Conservation (phyloP, 2,888 invertebrate genomes). For the Hemaris fuciformis region DNA sequence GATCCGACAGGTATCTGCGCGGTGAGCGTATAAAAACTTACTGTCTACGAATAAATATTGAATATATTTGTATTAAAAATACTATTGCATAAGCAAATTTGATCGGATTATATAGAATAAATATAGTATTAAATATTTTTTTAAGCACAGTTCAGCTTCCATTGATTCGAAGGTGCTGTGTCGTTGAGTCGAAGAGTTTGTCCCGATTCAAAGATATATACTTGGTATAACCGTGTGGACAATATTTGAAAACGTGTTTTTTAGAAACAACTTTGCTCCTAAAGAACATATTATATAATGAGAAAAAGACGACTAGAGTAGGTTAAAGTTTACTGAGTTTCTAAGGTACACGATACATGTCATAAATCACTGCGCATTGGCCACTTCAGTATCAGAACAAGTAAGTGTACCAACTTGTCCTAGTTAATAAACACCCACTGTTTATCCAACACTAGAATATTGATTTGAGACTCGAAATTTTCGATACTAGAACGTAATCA, state of each 20-base stretch:
- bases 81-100: neutral
- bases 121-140: neutral
- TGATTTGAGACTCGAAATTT: too few species aligned
- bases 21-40: neutral
- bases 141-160: neutral
- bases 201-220: neutral
- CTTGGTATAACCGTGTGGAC: neutral
- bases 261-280: neutral
- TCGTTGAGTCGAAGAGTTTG: neutral
- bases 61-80: conserved; percentile 4
- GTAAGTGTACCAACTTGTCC: too few species aligned
- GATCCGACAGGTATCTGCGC: neutral
- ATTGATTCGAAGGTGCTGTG: neutral
- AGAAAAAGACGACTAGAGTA: conserved; percentile 5
- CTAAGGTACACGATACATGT: neutral
- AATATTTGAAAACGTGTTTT: neutral
- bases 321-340: neutral
- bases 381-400: too few species aligned
- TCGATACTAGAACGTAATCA: too few species aligned
- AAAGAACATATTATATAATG: neutral
- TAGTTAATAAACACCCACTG: too few species aligned
- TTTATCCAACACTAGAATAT: too few species aligned
- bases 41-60: neutral
- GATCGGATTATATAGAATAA: neutral
- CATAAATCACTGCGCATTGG: too few species aligned